Evolutionary conservation across 2,797 vertebrate genomes (phyloP).

Genomic region (Zenarchopterus dispar): DNA sequence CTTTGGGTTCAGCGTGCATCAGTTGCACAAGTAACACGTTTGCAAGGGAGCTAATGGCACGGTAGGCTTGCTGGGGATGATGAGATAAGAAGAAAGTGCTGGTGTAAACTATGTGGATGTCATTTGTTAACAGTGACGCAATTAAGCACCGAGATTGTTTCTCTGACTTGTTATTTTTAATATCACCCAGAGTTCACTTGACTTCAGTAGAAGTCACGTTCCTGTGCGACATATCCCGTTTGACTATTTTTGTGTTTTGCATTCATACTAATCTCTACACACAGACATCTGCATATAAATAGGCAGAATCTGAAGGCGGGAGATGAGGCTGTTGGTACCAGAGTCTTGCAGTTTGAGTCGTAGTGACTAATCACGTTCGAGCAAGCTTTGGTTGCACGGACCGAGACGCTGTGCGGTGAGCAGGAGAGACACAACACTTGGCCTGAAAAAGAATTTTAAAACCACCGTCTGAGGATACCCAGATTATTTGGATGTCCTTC

Average conservation of each 20-base stretch:
- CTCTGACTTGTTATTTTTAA: slow-evolving; percentile 17
- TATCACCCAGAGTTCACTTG: slow-evolving; percentile 2
- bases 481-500: neutral
- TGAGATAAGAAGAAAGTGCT: neutral
- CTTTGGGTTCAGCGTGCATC: slow-evolving; percentile 13
- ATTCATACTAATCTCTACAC: neutral
- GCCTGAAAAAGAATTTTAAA: neutral
- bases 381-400: neutral
- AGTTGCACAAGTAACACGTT: slow-evolving; percentile 42
- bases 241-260: slow-evolving; percentile 1
- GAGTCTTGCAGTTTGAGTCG: neutral
- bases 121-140: slow-evolving; percentile 5
- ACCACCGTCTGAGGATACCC: neutral
- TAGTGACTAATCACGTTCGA: neutral
- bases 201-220: neutral
- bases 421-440: neutral
- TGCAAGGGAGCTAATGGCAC: slow-evolving; percentile 17
- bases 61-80: slow-evolving; percentile 10
- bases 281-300: neutral
- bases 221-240: slow-evolving; percentile 12
- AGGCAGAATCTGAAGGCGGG: neutral
- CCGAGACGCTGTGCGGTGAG: neutral
- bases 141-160: slow-evolving; percentile 12
- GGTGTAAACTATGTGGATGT: neutral
- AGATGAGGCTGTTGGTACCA: neutral